phyloP scores from a whole-genome alignment of 2,113 vertebrate species.

The Helogale parvula region DNA sequence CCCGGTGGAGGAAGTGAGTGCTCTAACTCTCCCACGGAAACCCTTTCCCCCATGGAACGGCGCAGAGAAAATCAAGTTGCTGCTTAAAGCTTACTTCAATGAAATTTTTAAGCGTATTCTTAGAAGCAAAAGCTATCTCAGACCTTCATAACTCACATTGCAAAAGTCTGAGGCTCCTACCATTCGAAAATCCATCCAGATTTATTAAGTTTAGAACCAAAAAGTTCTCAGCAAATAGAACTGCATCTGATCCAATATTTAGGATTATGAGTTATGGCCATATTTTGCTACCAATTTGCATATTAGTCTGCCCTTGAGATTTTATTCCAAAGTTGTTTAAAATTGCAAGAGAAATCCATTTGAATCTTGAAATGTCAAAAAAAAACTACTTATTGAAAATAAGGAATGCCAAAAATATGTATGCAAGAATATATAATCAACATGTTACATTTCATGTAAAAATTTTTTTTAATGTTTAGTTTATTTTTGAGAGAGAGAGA shows the following conservation, averaged over 20 bases:
- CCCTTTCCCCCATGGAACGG: conserved; percentile 72
- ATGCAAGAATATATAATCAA: not conserved
- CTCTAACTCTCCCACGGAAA: conserved; percentile 80
- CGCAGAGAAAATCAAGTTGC: conserved; percentile 29
- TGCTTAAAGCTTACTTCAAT: not conserved
- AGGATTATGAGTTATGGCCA: not conserved
- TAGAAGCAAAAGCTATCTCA: conserved; percentile 1
- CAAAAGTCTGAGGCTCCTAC: not conserved
- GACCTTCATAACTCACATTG: not conserved
- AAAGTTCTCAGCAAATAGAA: not conserved
- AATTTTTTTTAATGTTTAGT: no score
- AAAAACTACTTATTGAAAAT: conserved; percentile 16
- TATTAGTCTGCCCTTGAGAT: not conserved
- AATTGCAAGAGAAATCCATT: conserved; percentile 27
- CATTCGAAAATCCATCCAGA: not conserved
- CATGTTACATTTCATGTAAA: not conserved
- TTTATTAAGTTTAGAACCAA: not conserved
- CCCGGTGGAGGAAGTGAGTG: conserved; percentile 98
- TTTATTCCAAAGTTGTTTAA: conserved; percentile 22
- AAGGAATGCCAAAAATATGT: not conserved
- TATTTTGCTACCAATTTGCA: not conserved
- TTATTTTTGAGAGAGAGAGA: no score
- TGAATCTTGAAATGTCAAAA: conserved; percentile 18
- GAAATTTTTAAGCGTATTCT: not conserved
- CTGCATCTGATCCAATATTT: not conserved